Base-by-base conservation (phyloP, 2,888 invertebrate species). In the Apamea crenata region DNA sequence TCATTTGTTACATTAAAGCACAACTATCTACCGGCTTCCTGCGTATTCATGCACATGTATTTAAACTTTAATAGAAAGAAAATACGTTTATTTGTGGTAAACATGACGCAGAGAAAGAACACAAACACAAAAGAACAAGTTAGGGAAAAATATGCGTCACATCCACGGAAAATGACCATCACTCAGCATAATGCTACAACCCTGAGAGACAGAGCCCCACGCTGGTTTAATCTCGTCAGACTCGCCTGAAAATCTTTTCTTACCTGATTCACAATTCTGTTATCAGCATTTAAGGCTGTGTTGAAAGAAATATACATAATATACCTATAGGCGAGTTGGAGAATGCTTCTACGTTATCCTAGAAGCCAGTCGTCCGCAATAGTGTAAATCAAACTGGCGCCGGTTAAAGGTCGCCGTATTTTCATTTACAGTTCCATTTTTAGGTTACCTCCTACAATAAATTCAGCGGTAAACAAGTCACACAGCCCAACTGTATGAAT, bases 331-430 rank as follows among this genome's bases (percentile, higher is more conserved):
- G 29, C 12, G 2, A 29, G 44, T 29, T 59, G 21, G 8, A 32
- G 12, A 40, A 32, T 16, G 59, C 40, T 12, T 66, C 25, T 29
- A n/a, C 36, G 25, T 50, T 40, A 74, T 74, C 25, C 14, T 74
- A 59, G 56, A 74, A 67, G 32, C 16, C 74, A 61, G 50, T 59
- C 50, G 21, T 53, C 59, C 14, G 59, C 32, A 67, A 56, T 81
- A 32, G 67, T 75, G 21, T 81, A 68, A 75, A 80, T 81, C 67
- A 68, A 75, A 81, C 44, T 75, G 44, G 25, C 67, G 14, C 66
- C 44, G 67, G 67, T 50, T 81, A 66, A 75, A 67, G 81, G 67
- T 80, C 81, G 59, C 14, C 32, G 12, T 73, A 50, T 73, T 66
- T 80, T 81, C 74, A 21, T 68, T 71, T 18, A 68, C 7, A 68